phyloP scores from a whole-genome alignment of 2,797 vertebrate genomes.

The Sebastes miniatus region DNA sequence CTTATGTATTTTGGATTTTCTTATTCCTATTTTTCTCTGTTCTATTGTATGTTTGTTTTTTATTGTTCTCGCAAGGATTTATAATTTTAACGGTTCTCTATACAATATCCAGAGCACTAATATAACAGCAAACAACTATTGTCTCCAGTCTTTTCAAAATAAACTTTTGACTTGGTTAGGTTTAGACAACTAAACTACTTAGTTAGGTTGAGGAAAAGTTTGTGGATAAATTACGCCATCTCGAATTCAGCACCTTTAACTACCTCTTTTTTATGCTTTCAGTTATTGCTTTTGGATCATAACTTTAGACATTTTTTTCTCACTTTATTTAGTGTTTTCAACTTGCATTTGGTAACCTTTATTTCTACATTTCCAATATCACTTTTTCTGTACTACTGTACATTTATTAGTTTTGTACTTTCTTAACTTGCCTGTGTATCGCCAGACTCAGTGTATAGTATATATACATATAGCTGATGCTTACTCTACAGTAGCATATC shows the following conservation, averaged over 20 bases:
- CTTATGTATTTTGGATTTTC: not conserved
- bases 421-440: not conserved
- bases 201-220: no score
- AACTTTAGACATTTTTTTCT: not conserved
- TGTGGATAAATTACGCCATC: no score
- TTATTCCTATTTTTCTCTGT: not conserved
- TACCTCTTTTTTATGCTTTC: not conserved
- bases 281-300: not conserved
- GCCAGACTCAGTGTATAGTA: not conserved
- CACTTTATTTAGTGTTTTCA: not conserved
- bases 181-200: no score
- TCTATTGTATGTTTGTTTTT: not conserved
- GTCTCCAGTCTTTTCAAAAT: no score
- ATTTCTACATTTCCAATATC: not conserved
- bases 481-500: not conserved
- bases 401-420: not conserved
- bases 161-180: no score
- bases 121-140: no score
- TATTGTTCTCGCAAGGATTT: not conserved
- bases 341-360: not conserved
- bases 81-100: not conserved
- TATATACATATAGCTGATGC: not conserved
- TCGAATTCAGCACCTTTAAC: no score
- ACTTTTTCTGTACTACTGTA: not conserved
- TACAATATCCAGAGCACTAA: no score